Conservation (phyloP, 2,888 invertebrate genomes). For the Eupithecia exiguata region DNA sequence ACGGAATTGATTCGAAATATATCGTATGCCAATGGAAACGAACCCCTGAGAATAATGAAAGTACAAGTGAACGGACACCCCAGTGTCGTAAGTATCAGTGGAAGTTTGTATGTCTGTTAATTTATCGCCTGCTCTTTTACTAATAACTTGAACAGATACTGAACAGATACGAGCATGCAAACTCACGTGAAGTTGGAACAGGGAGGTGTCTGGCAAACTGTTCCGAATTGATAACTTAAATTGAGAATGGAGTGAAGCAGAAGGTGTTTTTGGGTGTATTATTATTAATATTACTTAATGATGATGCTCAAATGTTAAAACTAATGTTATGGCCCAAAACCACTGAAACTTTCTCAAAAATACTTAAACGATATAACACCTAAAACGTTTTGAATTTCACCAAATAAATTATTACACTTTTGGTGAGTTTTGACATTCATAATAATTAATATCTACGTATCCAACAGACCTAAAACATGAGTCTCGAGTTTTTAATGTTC, state of each 20-base stretch:
- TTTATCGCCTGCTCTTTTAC: constrained; percentile 59
- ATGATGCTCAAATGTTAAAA: neutral
- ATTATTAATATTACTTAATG: neutral
- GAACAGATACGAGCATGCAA: constrained; percentile 36
- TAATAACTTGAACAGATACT: constrained; percentile 36
- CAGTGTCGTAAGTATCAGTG: constrained; percentile 70
- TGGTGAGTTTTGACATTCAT: no score
- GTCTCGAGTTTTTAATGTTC: neutral
- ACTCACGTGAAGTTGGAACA: constrained; percentile 16
- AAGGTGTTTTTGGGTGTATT: neutral
- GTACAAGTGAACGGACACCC: constrained; percentile 81
- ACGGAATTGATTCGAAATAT: neutral
- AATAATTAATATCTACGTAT: no score
- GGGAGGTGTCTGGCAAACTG: constrained; percentile 15
- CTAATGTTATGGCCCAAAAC: neutral
- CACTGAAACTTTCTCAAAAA: neutral
- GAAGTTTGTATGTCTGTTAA: constrained; percentile 69
- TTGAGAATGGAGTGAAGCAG: neutral
- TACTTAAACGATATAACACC: neutral
- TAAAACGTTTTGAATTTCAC: neutral
- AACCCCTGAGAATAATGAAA: constrained; percentile 71
- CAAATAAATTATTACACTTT: no score
- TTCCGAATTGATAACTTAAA: constrained; percentile 7
- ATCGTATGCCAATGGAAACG: constrained; percentile 56
- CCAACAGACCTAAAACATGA: no score